Evolutionary conservation across 1,140 invertebrate species (phyloP).

Genomic region (Aphis craccivora): DNA sequence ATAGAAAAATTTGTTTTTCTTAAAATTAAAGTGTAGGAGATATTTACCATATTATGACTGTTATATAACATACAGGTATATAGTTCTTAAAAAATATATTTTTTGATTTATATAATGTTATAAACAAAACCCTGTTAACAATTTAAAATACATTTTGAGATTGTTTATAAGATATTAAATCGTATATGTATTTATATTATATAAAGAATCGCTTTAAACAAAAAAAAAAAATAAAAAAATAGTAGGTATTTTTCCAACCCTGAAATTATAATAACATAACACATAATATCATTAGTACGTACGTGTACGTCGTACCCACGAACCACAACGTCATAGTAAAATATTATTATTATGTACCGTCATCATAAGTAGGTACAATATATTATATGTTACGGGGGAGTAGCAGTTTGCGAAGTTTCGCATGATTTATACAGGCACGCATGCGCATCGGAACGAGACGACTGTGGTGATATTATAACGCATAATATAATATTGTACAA

Average conservation of each 20-base stretch:
- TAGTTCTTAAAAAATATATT: too few species aligned
- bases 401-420: background rate
- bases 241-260: too few species aligned
- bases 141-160: too few species aligned
- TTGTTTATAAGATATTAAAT: too few species aligned
- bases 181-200: too few species aligned
- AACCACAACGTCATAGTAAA: background rate
- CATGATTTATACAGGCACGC: background rate
- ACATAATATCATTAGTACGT: too few species aligned
- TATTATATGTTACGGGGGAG: background rate
- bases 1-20: background rate
- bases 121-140: too few species aligned
- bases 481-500: background rate
- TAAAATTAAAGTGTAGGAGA: background rate
- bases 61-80: too few species aligned
- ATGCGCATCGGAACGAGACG: background rate
- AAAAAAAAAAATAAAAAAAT: too few species aligned
- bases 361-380: background rate
- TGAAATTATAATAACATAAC: too few species aligned
- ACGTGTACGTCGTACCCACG: background rate
- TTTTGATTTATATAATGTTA: too few species aligned
- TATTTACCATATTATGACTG: background rate
- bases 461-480: background rate
- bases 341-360: slow-evolving; percentile 7
- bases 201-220: too few species aligned